Evolutionary conservation across 2,888 invertebrate genomes (phyloP), one percentile per base, ranked within the genome.

Genomic region (Bombylius discolor): DNA sequence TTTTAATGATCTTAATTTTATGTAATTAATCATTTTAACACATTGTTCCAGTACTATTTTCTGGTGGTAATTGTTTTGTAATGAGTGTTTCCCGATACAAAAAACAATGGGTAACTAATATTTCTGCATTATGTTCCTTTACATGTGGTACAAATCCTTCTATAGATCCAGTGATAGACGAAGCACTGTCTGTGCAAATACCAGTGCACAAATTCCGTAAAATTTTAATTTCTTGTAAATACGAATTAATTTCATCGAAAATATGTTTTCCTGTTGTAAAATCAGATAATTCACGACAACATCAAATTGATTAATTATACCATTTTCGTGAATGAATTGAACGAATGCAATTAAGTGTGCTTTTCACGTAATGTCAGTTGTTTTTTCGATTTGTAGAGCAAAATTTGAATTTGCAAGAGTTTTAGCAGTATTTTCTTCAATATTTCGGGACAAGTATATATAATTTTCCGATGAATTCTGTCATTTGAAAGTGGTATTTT

Each of bases 101-200:
- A 46, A 46, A 46, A 49, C 49, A 49, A 49, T 49, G 34, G 36
- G 49, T 49, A 49, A 36, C 33, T 49, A 49, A 49, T 49, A 49
- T 49, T 14, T 47, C 47, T 23, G 14, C 47, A 47, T 23, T 47
- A 23, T 14, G 47, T 14, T 47, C n/a, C 23, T 47, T 47, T 14
- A 31, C 13, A 47, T 12, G 47, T 47, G 47, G 14, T 23, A 47
- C 47, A 47, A 47, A 47, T 47, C 47, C 47, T 47, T 47, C 23
- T 23, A 46, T 5, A 46, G 8, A 3, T 46, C 46, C 46, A 46
- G 9, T 46, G 12, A 46, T 46, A 46, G 46, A 9, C 13, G 46
- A n/a, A 46, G 46, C 46, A 46, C 46, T n/a, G 13, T 46, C 5
- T 4, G 46, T n/a, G 4, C 46, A 39, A 39, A 39, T 39, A 9